Base-by-base conservation (phyloP, 2,113 vertebrate species). In the Cephalopterus ornatus region DNA sequence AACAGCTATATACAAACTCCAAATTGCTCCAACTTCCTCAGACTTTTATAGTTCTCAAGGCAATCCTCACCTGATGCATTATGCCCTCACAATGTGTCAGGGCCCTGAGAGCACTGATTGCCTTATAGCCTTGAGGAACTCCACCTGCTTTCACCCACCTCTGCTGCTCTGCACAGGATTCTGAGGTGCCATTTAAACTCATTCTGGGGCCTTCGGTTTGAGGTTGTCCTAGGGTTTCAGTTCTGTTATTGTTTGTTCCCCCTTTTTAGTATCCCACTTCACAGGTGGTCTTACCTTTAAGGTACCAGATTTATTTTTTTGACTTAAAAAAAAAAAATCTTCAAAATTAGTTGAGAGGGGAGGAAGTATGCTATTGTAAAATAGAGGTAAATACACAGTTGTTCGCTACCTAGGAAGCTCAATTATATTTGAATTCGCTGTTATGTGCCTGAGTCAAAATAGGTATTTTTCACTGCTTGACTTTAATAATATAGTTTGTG, bases 241-340 rank as follows among this genome's bases (percentile, higher is more conserved):
- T 4, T 74, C 3, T 66, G 12, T 2, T 55, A 44, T 32, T 5
- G 2, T 59, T 32, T 81, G 8, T 6, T 37, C 2, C 3, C 7
- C 4, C 0, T 27, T 10, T 2, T 3, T 1, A 11, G 9, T 12
- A 32, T 42, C 10, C 6, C 5, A 14, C 5, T 41, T 35, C 6
- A 5, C 16, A 12, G 4, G 10, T 6, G 11, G 8, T 5, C 8
- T 46, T 76, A 11, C 2, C 2, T n/a, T 72, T 8, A 76, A 42
- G 8, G 12, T 32, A 81, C 37, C 0, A 17, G 10, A 4, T 58
- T 15, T 26, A 12, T 33, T 10, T 44, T 42, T 44, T 20, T 74
- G 1, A 4, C 1, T 30, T 27, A 32, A 28, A 0, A 42, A 20
- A 42, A 20, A 85, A 42, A 42, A 1, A 2, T 18, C 49, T 63